Base-by-base conservation (phyloP, 2,797 vertebrate species). In the Poecilia picta region DNA sequence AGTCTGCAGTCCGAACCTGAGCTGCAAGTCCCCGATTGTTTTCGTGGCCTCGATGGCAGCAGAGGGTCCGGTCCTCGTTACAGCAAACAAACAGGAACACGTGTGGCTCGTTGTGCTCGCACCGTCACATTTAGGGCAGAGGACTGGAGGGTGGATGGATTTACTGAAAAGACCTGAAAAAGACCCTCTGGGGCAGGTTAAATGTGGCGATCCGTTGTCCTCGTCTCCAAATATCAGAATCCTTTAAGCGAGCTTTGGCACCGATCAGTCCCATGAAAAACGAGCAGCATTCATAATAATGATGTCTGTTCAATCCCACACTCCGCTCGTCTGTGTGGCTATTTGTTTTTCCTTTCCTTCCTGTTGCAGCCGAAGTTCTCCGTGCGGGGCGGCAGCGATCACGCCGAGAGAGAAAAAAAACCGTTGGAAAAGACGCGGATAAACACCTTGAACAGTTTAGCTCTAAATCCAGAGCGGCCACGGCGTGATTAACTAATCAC, bases 331-430 rank as follows among this genome's bases (percentile, higher is more conserved):
- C 25, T 39, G 78, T 43, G 68, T 79, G 12, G 83, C 5, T 88
- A 88, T 87, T 90, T 81, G 72, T 83, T 82, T 77, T 33, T 43
- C 25, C 12, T 36, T 59, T 84, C 84, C 91, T 93, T 93, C 91
- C 92, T 90, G 87, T 89, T 80, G 57, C 33, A 78, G 77, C 80
- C 78, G 46, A 76, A 75, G 77, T 55, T 70, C 77, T 89, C 82
- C 79, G 87, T 83, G 81, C 79, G 78, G 2, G 81, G 72, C 80
- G 86, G 86, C 79, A 74, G 82, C 82, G 85, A 79, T 86, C 83
- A 80, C 76, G 77, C 75, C 28, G 70, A 77, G 33, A 33, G 70
- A 77, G 33, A 33, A 33, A 33, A 78, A 90, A 28, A 5, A 82
- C 79, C 76, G 77, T 51, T 41, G 57, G 4, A 62, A 39, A 80